Conservation (phyloP, 2,888 invertebrate genomes). For the Ischnura elegans region DNA sequence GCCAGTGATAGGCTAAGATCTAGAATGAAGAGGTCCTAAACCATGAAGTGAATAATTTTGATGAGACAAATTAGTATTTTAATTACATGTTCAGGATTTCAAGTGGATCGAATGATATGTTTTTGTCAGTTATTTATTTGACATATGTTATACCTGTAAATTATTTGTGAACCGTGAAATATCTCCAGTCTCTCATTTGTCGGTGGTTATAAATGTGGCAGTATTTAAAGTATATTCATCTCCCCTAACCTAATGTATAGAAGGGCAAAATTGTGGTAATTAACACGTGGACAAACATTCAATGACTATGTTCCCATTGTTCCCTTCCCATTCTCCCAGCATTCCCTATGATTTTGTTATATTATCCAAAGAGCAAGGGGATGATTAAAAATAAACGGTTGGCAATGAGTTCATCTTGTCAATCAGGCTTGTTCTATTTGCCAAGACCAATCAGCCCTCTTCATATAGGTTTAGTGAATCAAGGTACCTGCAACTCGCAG, state of each 20-base stretch:
- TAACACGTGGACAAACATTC: constrained; percentile 13
- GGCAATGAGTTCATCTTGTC: constrained; percentile 20
- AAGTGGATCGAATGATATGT: constrained; percentile 38
- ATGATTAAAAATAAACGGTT: constrained; percentile 35
- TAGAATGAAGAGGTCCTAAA: constrained; percentile 28
- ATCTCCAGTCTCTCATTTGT: constrained; percentile 25
- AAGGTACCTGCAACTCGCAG: constrained; percentile 32
- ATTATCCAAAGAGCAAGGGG: constrained; percentile 59
- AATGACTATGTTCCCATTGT: constrained; percentile 12
- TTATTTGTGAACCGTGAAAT: constrained; percentile 48
- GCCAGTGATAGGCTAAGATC: constrained; percentile 47
- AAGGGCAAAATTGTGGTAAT: constrained; percentile 54
- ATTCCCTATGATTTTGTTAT: constrained; percentile 54
- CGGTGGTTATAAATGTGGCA: constrained; percentile 49
- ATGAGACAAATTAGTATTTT: constrained; percentile 41
- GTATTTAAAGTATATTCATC: constrained; percentile 51
- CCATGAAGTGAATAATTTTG: constrained; percentile 30
- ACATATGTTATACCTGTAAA: constrained; percentile 55
- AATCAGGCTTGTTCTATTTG: constrained; percentile 15
- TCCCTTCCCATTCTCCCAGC: neutral
- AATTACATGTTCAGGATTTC: constrained; percentile 53
- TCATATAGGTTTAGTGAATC: constrained; percentile 49
- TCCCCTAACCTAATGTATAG: constrained; percentile 48
- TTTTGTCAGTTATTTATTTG: constrained; percentile 58
- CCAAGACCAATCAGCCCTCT: constrained; percentile 29